Percentiles rank a stretch among this genome's conserved stretches.
Conservation (phyloP, 2,113 vertebrate genomes). For the Ovis aries region DNA sequence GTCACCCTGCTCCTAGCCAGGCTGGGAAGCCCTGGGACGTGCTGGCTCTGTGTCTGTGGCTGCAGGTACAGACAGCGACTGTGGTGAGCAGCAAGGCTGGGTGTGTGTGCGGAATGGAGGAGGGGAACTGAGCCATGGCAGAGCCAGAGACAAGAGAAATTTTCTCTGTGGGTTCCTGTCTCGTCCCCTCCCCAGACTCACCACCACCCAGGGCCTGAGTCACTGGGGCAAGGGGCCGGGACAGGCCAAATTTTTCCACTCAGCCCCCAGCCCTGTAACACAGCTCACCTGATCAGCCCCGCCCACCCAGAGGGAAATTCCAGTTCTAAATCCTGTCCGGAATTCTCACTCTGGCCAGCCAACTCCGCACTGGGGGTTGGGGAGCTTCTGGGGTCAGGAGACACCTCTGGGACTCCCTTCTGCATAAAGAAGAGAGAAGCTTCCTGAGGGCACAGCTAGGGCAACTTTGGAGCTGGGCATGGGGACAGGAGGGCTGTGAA, state of each 20-base stretch:
- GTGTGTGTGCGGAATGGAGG: constrained; percentile 37
- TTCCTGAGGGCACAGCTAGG: background rate
- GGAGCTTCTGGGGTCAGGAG: background rate
- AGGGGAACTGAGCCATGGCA: background rate
- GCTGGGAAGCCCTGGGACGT: background rate
- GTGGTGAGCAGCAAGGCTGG: background rate
- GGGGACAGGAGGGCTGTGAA: background rate
- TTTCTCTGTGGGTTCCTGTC: constrained; percentile 64
- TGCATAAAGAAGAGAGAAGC: background rate
- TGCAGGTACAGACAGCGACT: background rate
- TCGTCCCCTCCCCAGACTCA: constrained; percentile 42
- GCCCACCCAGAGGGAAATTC: constrained; percentile 69
- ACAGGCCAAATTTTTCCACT: constrained; percentile 66
- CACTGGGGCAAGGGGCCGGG: constrained; percentile 30
- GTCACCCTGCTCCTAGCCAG: background rate
- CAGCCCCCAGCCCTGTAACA: constrained; percentile 31
- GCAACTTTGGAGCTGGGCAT: background rate
- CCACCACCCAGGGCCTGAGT: constrained; percentile 48
- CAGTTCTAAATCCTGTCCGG: constrained; percentile 49
- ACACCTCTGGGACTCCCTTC: constrained; percentile 2
- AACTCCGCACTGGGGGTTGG: background rate
- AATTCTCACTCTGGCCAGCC: constrained; percentile 10
- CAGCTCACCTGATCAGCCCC: constrained; percentile 61
- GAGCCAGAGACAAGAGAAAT: constrained; percentile 43
- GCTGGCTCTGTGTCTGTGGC: background rate